Percentiles rank a stretch among this genome's conserved stretches.
phyloP scores from a whole-genome alignment of 2,113 vertebrate species.

The Edolisoma coerulescens region DNA sequence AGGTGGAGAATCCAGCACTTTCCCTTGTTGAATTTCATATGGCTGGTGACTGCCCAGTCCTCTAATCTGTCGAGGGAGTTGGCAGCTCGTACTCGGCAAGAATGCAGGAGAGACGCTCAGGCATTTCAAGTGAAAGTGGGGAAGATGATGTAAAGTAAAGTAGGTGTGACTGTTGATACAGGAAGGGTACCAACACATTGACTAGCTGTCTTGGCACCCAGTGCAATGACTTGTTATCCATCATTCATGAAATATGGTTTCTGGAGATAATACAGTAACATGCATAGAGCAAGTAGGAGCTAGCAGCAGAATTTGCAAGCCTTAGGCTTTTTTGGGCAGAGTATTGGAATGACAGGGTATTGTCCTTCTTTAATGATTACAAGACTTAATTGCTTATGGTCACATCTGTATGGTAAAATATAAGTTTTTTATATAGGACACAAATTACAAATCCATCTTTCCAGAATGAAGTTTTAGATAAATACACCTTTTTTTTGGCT shows the following conservation, averaged over 20 bases:
- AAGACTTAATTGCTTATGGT: neutral
- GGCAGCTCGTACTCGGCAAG: neutral
- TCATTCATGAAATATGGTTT: neutral
- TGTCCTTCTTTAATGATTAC: neutral
- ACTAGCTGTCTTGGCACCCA: neutral
- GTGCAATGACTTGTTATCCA: neutral
- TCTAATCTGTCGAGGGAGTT: accelerated
- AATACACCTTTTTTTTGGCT: neutral
- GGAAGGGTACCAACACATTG: neutral
- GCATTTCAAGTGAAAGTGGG: neutral
- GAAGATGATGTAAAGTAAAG: neutral
- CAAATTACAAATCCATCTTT: neutral
- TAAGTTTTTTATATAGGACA: neutral
- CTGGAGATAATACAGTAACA: neutral
- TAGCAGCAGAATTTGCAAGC: neutral
- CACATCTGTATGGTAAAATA: neutral
- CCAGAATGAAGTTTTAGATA: neutral
- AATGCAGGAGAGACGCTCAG: neutral
- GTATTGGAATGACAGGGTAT: neutral
- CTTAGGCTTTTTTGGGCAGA: neutral
- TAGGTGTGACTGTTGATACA: neutral
- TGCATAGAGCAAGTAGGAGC: neutral
- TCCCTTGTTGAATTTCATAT: neutral
- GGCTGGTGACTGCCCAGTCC: neutral
- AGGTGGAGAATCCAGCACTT: neutral